Percentiles rank a stretch among this genome's conserved stretches.
These are phyloP conservation scores for Augiades crinisus DNA, from an alignment of 2,888 invertebrate genomes.

Conservation along the genomic window DNA sequence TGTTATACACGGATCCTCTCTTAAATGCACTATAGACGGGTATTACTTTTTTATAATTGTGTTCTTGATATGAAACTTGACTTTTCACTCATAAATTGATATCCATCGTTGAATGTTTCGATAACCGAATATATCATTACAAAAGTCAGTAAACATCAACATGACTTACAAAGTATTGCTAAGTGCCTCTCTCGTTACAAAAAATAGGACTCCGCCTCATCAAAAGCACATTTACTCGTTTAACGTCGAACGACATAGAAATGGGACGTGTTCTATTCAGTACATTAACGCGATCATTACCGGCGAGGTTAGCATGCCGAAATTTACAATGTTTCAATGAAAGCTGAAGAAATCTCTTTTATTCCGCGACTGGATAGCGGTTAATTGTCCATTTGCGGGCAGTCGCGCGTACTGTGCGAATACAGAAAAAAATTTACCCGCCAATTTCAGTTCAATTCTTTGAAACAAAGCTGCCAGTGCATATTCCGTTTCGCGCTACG, in stretches of 20 bases:
- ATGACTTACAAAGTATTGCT: conserved; percentile 11
- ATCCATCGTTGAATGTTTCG: neutral
- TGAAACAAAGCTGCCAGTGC: conserved; percentile 32
- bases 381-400: conserved; percentile 77
- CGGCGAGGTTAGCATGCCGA: neutral
- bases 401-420: conserved; percentile 64
- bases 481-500: conserved; percentile 53
- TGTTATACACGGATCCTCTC: too few relatives aligned
- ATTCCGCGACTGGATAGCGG: conserved; percentile 42
- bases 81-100: too few relatives aligned
- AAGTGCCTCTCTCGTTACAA: conserved; percentile 21
- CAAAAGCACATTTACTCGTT: conserved; percentile 23
- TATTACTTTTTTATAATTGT: too few relatives aligned
- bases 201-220: conserved; percentile 22
- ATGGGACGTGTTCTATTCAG: conserved; percentile 7
- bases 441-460: conserved; percentile 33
- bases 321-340: conserved; percentile 13
- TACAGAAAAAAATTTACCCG: conserved; percentile 63
- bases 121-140: neutral
- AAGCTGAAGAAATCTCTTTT: conserved; percentile 34
- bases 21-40: too few relatives aligned
- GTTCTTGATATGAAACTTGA: too few relatives aligned
- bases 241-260: conserved; percentile 13
- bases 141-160: neutral
- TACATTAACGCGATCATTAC: conserved; percentile 18